Base-by-base conservation (phyloP, 2,888 invertebrate species). In the Drosophila austrosaltans region DNA sequence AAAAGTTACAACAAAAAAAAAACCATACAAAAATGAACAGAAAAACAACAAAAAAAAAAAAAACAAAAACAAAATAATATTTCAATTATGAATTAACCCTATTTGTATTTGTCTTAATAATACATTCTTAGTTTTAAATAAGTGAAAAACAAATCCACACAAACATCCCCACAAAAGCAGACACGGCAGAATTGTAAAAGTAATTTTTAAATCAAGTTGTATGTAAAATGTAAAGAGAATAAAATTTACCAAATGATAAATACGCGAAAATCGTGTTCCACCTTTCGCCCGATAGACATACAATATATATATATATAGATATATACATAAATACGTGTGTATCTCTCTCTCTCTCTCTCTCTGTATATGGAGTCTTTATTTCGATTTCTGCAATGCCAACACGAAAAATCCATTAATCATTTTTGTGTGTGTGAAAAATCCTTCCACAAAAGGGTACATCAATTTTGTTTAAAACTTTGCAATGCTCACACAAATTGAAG, bases 161-260 rank as follows among this genome's bases (percentile, higher is more conserved):
- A 53, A 3, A 53, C 12, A n/a, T n/a, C 1, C 12, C 20, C 8
- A 36, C 32, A 30, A 1, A 3, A 8, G 3, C 42, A 56, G 42
- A 39, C 36, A 54, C 30, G 39, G 22, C 2, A 12, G 22, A 72
- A 79, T 77, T 77, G 77, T 79, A 81, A 77, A 81, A 81, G 54
- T 83, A 73, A 84, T 84, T 83, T 84, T 79, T 78, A 80, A 76
- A 48, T 48, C 58, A 61, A 65, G 69, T 69, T 84, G 69, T 76
- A 79, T 81, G 87, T 83, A 84, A 53, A 84, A 75, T 83, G 83
- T 87, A 79, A 83, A 87, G 81, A 83, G 81, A 83, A 83, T 83
- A 83, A 87, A 83, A 75, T 87, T 84, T 87, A 83, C 85, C 83
- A 83, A 57, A 83, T 82, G 87, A 83, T 81, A 83, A 79, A 87